Evolutionary conservation across 53 echinoderm and acorn worm species (phyloP).

Genomic region (Luidia sarsii): DNA sequence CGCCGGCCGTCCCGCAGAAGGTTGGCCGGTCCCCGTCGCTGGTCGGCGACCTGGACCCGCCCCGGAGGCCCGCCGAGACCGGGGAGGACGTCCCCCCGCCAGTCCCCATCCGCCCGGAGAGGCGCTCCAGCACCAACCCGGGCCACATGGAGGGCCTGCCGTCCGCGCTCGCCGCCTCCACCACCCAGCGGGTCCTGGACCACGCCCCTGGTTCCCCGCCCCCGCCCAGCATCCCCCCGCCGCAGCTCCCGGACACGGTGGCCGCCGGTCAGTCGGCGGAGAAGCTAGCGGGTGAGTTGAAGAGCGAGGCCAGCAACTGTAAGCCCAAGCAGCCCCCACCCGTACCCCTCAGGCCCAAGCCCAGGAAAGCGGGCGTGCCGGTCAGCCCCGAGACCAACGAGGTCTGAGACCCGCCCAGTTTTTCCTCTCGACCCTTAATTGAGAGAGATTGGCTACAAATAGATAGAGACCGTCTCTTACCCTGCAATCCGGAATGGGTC

Average conservation of each 20-base stretch:
- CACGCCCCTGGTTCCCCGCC: slow-evolving; percentile 45
- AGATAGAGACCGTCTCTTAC: no score
- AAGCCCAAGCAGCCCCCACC: slow-evolving; percentile 46
- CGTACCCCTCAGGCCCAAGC: slow-evolving; percentile 45
- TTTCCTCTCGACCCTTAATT: no score
- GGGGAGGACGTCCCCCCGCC: slow-evolving; percentile 23
- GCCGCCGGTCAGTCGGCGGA: neutral
- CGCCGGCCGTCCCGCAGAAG: slow-evolving; percentile 25
- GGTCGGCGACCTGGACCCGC: neutral
- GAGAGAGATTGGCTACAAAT: no score
- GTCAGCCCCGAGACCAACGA: neutral
- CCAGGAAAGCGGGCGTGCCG: slow-evolving; percentile 7
- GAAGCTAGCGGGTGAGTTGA: slow-evolving; percentile 38
- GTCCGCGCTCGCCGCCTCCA: neutral
- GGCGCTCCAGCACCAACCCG: slow-evolving; percentile 30
- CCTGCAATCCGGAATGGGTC: no score
- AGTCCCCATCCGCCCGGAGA: slow-evolving; percentile 38
- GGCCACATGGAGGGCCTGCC: neutral
- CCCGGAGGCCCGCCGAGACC: neutral
- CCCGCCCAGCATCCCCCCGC: slow-evolving; percentile 43
- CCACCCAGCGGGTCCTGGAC: slow-evolving; percentile 23
- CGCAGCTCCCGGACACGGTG: slow-evolving; percentile 18
- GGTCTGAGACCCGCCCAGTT: neutral
- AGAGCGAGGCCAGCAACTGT: slow-evolving; percentile 19
- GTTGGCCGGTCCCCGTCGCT: slow-evolving; percentile 13